A percentile compares a stretch with the other conserved stretches of the same genome.
Conservation (phyloP, 2,113 vertebrate genomes). For the Lontra canadensis region DNA sequence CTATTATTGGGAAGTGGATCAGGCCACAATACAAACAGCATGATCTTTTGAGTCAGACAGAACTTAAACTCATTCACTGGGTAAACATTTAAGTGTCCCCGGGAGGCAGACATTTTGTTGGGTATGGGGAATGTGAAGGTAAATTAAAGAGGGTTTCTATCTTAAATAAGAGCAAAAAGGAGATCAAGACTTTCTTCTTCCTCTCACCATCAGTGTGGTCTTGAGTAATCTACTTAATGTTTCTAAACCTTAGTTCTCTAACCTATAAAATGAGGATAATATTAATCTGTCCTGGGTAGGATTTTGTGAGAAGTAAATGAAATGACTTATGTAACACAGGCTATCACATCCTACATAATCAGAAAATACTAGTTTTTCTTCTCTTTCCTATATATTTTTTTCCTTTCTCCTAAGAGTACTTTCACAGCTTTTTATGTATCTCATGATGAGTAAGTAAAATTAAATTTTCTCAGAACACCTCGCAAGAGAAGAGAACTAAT, state of each 20-base stretch:
- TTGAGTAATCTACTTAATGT: not conserved
- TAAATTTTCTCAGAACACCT: conserved; percentile 53
- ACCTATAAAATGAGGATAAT: not conserved
- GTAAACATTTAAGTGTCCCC: not conserved
- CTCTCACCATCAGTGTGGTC: not conserved
- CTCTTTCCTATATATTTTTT: not conserved
- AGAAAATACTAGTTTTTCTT: not conserved
- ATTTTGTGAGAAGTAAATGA: not conserved
- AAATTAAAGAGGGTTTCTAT: not conserved
- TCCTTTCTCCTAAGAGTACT: not conserved
- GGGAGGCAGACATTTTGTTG: not conserved
- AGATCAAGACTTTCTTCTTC: not conserved
- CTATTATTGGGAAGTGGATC: not conserved
- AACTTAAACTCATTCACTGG: not conserved
- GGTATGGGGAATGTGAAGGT: not conserved
- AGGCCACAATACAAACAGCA: not conserved
- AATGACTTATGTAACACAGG: not conserved
- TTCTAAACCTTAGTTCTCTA: not conserved
- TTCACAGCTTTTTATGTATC: conserved; percentile 44
- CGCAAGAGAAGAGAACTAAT: conserved; percentile 69
- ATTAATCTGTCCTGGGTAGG: not conserved
- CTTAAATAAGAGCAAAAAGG: not conserved
- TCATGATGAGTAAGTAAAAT: conserved; percentile 50
- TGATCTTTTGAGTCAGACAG: not conserved
- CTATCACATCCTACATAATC: not conserved